Base-by-base conservation (phyloP, 2,113 vertebrate genomes). In the Polyodon spathula region DNA sequence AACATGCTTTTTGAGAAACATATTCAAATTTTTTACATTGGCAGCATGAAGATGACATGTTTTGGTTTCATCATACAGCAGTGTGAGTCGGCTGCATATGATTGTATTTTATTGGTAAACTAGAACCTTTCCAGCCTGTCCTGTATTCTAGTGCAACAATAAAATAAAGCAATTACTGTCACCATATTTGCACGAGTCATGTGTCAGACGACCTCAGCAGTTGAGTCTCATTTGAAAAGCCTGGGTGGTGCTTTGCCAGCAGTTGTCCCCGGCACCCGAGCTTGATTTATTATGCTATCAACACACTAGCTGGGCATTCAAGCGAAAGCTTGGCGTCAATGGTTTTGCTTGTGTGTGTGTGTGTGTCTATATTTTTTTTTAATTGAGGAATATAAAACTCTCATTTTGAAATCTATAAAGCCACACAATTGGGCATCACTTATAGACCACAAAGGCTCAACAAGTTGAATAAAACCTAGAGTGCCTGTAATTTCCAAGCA, bases 11-110 rank as follows among this genome's bases (percentile, higher is more conserved):
- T n/a, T n/a, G n/a, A n/a, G n/a, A n/a, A n/a, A n/a, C n/a, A n/a
- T n/a, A n/a, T n/a, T n/a, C n/a, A n/a, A n/a, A n/a, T n/a, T n/a
- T n/a, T n/a, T n/a, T n/a, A n/a, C n/a, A n/a, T n/a, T n/a, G n/a
- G n/a, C n/a, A n/a, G n/a, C n/a, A n/a, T n/a, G n/a, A n/a, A n/a
- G n/a, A n/a, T n/a, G n/a, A n/a, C n/a, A n/a, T n/a, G n/a, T n/a
- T n/a, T n/a, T n/a, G n/a, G n/a, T n/a, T n/a, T n/a, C n/a, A n/a
- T n/a, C n/a, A n/a, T n/a, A n/a, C n/a, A n/a, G n/a, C n/a, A n/a
- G n/a, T n/a, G n/a, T n/a, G n/a, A n/a, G n/a, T n/a, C n/a, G n/a
- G 81, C 78, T 84, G 56, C 78, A 82, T 78, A 73, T 27, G 62
- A 81, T n/a, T n/a, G n/a, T n/a, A n/a, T n/a, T n/a, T n/a, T n/a